These are phyloP conservation scores for Leptopilina syphax DNA, from an alignment of 2,888 invertebrate genomes.

Conservation along the genomic window DNA sequence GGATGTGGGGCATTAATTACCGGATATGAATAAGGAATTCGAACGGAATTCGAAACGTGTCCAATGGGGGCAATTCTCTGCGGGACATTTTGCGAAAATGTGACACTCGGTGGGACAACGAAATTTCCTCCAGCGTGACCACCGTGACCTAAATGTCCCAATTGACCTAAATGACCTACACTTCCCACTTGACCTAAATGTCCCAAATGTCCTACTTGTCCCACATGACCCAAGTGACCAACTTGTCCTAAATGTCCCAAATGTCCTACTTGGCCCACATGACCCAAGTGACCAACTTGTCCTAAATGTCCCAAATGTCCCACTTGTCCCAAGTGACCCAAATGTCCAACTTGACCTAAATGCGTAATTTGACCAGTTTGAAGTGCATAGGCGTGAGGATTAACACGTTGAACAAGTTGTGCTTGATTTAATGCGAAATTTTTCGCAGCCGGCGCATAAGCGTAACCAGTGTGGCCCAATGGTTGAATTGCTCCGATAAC, in stretches of 20 bases:
- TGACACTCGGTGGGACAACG: conserved; percentile 13
- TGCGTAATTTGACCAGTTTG: not conserved
- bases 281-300: not conserved
- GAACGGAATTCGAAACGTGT: not conserved
- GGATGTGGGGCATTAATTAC: conserved; percentile 6
- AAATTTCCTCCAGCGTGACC: not conserved
- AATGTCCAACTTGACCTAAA: not conserved
- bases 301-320: not conserved
- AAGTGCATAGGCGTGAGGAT: not conserved
- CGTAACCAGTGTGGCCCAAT: conserved; percentile 27
- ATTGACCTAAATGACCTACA: not conserved
- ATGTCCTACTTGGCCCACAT: not conserved
- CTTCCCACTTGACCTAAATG: not conserved
- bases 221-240: not conserved
- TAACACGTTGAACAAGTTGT: not conserved
- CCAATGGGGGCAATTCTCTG: conserved; percentile 15
- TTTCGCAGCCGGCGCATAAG: conserved; percentile 22
- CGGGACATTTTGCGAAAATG: not conserved
- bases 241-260: not conserved
- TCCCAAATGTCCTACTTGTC: not conserved
- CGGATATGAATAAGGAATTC: conserved; percentile 25
- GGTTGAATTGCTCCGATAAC: not conserved
- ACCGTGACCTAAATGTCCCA: not conserved
- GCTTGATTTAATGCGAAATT: not conserved
- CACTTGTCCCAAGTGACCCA: not conserved